Evolutionary conservation across 2,888 invertebrate genomes (phyloP).

Genomic region (Diadegma fenestrale): DNA sequence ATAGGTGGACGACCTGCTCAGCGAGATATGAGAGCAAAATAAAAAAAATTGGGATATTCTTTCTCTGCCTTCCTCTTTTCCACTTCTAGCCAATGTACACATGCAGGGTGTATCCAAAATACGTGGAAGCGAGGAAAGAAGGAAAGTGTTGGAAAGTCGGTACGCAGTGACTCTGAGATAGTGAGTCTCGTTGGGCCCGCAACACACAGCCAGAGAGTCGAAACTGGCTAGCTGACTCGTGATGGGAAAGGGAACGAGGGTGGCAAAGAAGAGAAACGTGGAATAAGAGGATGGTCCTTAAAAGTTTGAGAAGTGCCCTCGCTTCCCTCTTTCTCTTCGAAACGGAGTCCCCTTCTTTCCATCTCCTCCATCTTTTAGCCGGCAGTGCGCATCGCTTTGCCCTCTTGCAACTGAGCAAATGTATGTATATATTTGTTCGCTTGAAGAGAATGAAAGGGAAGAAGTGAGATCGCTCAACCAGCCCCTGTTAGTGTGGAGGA

Average conservation of each 20-base stretch:
- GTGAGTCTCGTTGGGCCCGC: conserved; percentile 29
- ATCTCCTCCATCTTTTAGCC: conserved; percentile 36
- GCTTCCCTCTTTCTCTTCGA: conserved; percentile 64
- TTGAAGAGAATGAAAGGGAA: conserved; percentile 41
- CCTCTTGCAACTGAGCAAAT: conserved; percentile 54
- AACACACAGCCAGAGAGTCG: conserved; percentile 25
- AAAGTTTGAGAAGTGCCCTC: conserved; percentile 72
- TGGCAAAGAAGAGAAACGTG: conserved; percentile 64
- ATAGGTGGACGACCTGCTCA: conserved; percentile 49
- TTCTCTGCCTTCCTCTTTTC: conserved; percentile 1
- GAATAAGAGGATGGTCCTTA: conserved; percentile 78
- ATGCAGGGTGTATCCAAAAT: conserved; percentile 24
- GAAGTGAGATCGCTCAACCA: conserved; percentile 60
- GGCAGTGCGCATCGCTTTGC: conserved; percentile 68
- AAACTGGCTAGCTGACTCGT: conserved; percentile 57
- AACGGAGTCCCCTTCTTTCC: conserved; percentile 42
- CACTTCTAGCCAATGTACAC: conserved; percentile 1
- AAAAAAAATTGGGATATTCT: conserved; percentile 35
- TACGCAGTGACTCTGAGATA: conserved; percentile 3
- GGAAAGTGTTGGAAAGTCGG: conserved; percentile 29
- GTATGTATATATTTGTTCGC: conserved; percentile 3
- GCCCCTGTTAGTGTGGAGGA: conserved; percentile 65
- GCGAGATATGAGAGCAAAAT: conserved; percentile 52
- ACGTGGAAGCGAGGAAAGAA: background rate
- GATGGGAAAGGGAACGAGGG: conserved; percentile 46